These are phyloP conservation scores for Tigriopus californicus DNA, from an alignment of 2,888 invertebrate species.

Conservation along the genomic window DNA sequence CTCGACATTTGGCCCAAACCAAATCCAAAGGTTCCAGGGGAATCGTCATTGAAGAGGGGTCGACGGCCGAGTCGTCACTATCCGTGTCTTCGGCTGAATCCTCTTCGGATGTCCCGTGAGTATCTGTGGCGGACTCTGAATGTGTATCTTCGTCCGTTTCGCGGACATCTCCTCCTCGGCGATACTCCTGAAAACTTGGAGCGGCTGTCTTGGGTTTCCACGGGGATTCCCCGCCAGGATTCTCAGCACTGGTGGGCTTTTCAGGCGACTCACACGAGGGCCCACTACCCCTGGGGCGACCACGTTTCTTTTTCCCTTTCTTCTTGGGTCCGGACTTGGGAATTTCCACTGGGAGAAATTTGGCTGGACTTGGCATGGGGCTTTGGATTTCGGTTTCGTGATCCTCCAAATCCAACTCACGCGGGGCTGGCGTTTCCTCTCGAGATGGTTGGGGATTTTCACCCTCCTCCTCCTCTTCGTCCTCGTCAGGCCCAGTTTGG, in stretches of 20 bases:
- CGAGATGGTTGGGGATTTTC: too few relatives aligned
- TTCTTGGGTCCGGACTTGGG: background rate
- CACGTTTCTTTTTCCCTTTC: background rate
- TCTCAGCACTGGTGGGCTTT: background rate
- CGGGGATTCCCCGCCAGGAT: background rate
- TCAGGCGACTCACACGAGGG: background rate
- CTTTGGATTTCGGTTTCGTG: background rate
- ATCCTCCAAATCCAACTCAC: background rate
- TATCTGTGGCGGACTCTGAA: conserved; percentile 30
- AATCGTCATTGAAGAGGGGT: conserved; percentile 22
- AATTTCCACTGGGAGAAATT: background rate
- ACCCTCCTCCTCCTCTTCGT: background rate
- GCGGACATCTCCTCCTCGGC: conserved; percentile 27
- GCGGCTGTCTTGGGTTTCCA: background rate
- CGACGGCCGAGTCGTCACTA: conserved; percentile 19
- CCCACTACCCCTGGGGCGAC: background rate
- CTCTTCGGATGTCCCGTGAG: conserved; percentile 24
- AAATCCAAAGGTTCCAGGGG: conserved; percentile 64
- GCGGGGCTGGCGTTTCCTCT: background rate
- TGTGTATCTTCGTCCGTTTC: conserved; percentile 30
- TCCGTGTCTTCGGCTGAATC: conserved; percentile 19
- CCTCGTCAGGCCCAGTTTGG: background rate
- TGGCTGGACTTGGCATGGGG: background rate
- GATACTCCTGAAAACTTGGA: conserved; percentile 26
- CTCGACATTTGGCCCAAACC: conserved; percentile 92